Conservation (phyloP, 1,140 invertebrate genomes). For the Ips typographus region DNA sequence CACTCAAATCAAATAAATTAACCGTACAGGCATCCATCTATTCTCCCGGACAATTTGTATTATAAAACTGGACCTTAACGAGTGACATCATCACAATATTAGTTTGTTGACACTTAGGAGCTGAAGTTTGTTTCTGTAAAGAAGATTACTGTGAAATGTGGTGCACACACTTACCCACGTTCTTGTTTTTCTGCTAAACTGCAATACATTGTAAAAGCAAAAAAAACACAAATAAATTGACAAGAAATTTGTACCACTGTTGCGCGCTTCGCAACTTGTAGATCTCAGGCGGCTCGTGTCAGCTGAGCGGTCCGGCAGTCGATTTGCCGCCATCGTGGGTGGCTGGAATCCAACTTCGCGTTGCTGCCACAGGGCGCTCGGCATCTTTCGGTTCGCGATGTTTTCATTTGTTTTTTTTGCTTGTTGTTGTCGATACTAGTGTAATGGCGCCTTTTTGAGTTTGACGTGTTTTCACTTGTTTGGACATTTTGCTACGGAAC, state of each 20-base stretch:
- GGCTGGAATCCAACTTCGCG: conserved; percentile 11
- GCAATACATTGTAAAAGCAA: too few relatives aligned
- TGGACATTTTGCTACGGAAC: background rate
- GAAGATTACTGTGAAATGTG: too few relatives aligned
- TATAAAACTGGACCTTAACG: too few relatives aligned
- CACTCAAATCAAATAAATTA: too few relatives aligned
- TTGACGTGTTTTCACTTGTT: conserved; percentile 3
- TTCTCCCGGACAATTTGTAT: too few relatives aligned
- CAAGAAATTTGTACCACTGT: background rate
- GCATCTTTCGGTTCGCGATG: conserved; percentile 13
- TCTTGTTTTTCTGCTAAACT: too few relatives aligned
- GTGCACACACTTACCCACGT: too few relatives aligned
- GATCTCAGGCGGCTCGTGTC: background rate
- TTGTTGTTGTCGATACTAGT: background rate
- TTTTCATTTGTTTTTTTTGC: conserved; percentile 20
- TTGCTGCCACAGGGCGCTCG: conserved; percentile 2
- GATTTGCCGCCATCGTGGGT: conserved; percentile 22
- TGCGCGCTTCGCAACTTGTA: conserved; percentile 16
- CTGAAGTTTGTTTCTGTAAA: too few relatives aligned
- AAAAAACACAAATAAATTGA: too few relatives aligned
- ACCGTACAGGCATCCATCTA: too few relatives aligned
- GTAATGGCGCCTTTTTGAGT: conserved; percentile 11
- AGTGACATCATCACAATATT: too few relatives aligned
- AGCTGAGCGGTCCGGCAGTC: conserved; percentile 4
- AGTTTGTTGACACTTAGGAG: too few relatives aligned